Conservation (phyloP, 2,113 vertebrate species). For the Meleagris gallopavo region DNA sequence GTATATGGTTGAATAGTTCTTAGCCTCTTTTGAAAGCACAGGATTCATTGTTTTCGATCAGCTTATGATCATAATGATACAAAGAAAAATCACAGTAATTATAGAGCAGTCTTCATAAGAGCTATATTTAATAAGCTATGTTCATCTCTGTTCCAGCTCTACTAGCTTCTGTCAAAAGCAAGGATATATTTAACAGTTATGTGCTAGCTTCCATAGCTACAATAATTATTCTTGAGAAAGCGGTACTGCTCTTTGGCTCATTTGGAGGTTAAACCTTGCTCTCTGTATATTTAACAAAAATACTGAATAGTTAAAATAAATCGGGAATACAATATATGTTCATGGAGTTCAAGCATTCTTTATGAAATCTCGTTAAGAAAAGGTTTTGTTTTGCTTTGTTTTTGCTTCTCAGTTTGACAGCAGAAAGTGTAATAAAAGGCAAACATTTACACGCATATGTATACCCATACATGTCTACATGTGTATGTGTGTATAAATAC, state of each 20-base stretch:
- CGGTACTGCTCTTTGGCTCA: neutral
- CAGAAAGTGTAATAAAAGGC: neutral
- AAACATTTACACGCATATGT: neutral
- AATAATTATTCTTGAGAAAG: constrained; percentile 29
- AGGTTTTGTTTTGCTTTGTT: neutral
- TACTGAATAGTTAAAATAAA: neutral
- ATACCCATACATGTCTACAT: no score
- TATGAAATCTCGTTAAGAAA: neutral
- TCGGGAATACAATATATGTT: neutral
- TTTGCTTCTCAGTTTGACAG: neutral
- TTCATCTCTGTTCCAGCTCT: constrained; percentile 59
- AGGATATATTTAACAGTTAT: constrained; percentile 64
- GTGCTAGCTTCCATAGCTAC: constrained; percentile 39
- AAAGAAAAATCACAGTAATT: constrained; percentile 70
- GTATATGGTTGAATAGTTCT: constrained; percentile 30
- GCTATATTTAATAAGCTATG: constrained; percentile 65
- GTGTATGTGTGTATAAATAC: neutral
- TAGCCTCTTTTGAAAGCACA: constrained; percentile 22
- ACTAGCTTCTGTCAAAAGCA: constrained; percentile 60
- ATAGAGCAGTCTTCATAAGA: constrained; percentile 59
- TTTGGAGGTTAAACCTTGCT: constrained; percentile 19
- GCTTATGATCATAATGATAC: constrained; percentile 54
- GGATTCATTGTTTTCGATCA: constrained; percentile 53
- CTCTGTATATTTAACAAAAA: constrained; percentile 16
- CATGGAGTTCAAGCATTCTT: neutral